phyloP scores from a whole-genome alignment of 2,797 vertebrate genomes.

The Dicrostonyx torquatus region DNA sequence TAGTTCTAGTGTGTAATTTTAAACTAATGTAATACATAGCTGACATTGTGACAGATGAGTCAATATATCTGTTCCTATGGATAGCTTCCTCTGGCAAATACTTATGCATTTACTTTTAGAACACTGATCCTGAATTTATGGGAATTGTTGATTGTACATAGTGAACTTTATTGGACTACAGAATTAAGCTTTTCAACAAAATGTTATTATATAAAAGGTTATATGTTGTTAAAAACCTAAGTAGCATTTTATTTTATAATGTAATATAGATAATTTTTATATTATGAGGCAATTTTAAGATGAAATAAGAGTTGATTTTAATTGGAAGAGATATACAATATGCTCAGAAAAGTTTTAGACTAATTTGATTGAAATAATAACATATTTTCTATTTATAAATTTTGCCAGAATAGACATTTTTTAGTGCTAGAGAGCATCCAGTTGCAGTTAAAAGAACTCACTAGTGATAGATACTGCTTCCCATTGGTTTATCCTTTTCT shows the following conservation, averaged over 20 bases:
- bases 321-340: neutral
- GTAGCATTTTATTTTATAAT: neutral
- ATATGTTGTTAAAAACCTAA: neutral
- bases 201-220: conserved; percentile 3
- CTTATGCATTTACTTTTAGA: neutral
- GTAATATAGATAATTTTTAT: neutral
- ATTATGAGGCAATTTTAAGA: neutral
- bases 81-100: neutral
- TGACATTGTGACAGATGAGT: neutral
- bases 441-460: conserved; percentile 25
- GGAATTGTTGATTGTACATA: neutral
- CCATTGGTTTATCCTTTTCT: conserved; percentile 16
- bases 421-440: neutral
- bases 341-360: neutral
- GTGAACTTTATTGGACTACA: neutral
- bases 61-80: neutral
- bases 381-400: neutral
- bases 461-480: neutral
- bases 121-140: conserved; percentile 18
- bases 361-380: conserved; percentile 36
- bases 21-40: conserved; percentile 25
- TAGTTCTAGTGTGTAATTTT: conserved; percentile 15
- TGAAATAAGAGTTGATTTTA: conserved; percentile 8
- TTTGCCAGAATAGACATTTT: conserved; percentile 1
- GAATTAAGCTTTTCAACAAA: conserved; percentile 27